Base-by-base conservation (phyloP, 2,797 vertebrate species). In the Ambastaia sidthimunki region DNA sequence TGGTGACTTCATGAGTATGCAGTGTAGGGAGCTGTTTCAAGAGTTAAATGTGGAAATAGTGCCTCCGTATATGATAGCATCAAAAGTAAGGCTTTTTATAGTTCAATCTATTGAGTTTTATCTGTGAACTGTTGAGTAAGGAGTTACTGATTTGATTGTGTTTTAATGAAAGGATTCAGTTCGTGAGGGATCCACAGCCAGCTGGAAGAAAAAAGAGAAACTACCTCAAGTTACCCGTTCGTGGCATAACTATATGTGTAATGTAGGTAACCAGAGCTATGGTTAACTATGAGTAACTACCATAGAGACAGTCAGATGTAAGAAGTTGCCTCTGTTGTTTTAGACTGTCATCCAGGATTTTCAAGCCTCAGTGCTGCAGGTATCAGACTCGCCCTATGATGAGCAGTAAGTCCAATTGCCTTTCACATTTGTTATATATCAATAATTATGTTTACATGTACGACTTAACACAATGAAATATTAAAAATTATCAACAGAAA, bases 161-260 rank as follows among this genome's bases (percentile, higher is more conserved):
- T 84, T n/a, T 78, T 70, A 3, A 77, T 71, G 52, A 85, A 77
- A 99, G 98, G 98, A 99, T 86, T 88, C 95, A 25, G 97, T 99
- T 81, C 94, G 97, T 44, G 97, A 99, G 85, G 98, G 96, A 1
- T 86, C 96, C 0, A 92, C 94, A 74, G 95, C 97, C 83, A 96
- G 94, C 69, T 99, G 98, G 98, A 99, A 98, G 91, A 98, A 98
- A 86, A 99, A 99, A 91, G 98, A 99, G 88, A 99, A 98, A 87
- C 90, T 99, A 91, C 97, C 97, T 82, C 96, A 95, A 89, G 96
- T 98, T 86, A 98, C 96, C 7, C 95, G 97, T 67, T 97, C 97
- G 41, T 99, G 98, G 97, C 97, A 99, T 86, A 99, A 98, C 91
- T 99, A 98, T 87, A 99, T 98, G 98, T 99, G 98, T 88, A 98